phyloP scores from a whole-genome alignment of 2,113 vertebrate species.

The Actenoides hombroni region DNA sequence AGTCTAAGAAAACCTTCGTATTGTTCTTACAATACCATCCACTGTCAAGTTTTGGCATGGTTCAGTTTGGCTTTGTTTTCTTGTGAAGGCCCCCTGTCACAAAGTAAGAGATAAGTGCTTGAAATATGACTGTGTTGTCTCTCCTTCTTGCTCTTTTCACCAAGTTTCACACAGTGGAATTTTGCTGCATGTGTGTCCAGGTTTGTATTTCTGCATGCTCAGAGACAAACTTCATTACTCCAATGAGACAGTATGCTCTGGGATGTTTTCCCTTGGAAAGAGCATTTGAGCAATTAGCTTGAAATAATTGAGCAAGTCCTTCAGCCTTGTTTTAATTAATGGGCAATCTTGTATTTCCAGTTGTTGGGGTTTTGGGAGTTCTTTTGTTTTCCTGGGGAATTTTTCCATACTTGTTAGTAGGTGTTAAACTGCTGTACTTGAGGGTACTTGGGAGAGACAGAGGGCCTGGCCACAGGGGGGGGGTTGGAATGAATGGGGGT shows the following conservation, averaged over 20 bases:
- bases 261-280: neutral
- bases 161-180: neutral
- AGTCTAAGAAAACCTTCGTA: neutral
- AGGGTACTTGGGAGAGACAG: no score
- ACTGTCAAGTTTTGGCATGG: neutral
- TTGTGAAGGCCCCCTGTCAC: neutral
- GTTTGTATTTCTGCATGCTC: neutral
- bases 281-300: neutral
- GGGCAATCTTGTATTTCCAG: neutral
- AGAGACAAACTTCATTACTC: neutral
- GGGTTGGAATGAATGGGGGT: no score
- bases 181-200: neutral
- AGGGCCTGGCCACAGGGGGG: no score
- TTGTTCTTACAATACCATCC: neutral
- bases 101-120: neutral
- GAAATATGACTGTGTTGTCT: neutral
- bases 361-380: no score
- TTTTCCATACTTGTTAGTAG: no score
- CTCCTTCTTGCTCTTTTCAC: neutral
- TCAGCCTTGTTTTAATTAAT: neutral
- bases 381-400: no score
- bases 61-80: neutral
- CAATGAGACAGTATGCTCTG: neutral
- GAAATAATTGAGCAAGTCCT: neutral
- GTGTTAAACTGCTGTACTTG: no score